Evolutionary conservation across 2,113 vertebrate species (phyloP).

Genomic region (Psilopsiagon aymara): DNA sequence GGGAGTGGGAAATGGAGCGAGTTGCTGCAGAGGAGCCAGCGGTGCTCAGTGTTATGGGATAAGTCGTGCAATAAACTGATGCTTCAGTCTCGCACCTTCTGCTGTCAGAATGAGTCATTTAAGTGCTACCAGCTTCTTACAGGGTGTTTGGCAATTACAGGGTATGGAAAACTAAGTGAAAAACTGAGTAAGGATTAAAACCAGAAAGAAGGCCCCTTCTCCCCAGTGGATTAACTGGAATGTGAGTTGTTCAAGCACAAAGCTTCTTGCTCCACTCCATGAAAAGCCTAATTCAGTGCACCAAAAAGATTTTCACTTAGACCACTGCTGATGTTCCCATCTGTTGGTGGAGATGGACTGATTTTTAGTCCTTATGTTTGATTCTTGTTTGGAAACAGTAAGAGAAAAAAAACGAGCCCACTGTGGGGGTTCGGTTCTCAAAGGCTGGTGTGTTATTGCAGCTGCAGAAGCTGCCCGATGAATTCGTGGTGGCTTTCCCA

Average conservation of each 20-base stretch:
- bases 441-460: background rate
- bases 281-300: background rate
- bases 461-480: background rate
- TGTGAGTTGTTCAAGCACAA: background rate
- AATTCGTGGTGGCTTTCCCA: background rate
- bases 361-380: background rate
- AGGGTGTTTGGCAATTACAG: background rate
- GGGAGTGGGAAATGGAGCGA: background rate
- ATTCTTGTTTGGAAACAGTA: conserved; percentile 42
- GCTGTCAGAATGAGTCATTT: background rate
- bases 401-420: background rate
- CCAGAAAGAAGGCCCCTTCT: background rate
- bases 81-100: background rate
- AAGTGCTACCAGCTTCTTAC: background rate
- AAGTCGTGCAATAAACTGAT: background rate
- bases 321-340: background rate
- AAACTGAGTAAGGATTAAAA: background rate
- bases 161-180: background rate
- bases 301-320: background rate
- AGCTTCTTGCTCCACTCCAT: background rate
- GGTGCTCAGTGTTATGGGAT: background rate
- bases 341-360: background rate
- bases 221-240: background rate
- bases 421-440: conserved; percentile 7
- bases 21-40: background rate